Conservation (phyloP, 2,113 vertebrate genomes). For the Silurus glanis region DNA sequence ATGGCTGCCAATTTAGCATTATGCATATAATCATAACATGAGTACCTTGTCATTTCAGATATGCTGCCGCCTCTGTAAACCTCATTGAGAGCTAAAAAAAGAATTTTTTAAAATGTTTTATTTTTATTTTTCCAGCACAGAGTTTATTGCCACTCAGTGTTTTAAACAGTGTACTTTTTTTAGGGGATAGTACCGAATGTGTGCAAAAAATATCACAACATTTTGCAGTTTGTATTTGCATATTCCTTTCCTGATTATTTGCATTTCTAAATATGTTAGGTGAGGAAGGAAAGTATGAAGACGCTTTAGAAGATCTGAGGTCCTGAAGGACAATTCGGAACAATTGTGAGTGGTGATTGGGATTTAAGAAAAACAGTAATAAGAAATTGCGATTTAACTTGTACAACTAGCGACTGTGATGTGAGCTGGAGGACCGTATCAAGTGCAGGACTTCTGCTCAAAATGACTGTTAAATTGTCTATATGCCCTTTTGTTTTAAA, state of each 20-base stretch:
- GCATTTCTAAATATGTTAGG: not conserved
- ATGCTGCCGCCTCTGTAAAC: not conserved
- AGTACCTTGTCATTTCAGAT: not conserved
- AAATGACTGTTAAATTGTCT: not conserved
- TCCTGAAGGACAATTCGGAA: not conserved
- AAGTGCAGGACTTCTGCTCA: not conserved
- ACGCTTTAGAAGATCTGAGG: not conserved
- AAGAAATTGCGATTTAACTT: not conserved
- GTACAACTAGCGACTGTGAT: not conserved
- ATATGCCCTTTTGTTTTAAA: not conserved
- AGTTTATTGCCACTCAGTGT: not conserved
- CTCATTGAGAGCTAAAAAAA: not conserved
- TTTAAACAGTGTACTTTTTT: not conserved
- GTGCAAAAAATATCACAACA: not conserved
- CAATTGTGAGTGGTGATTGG: not conserved
- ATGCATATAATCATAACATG: not conserved
- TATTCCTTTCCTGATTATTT: not conserved
- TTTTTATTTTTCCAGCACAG: not conserved
- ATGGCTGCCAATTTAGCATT: not conserved
- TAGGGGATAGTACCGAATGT: not conserved
- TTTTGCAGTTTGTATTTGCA: not conserved
- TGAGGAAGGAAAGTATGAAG: not conserved
- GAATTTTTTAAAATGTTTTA: too few species aligned
- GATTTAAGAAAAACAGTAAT: not conserved
- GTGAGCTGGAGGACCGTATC: not conserved